Base-by-base conservation (phyloP, 2,113 vertebrate genomes). In the Dicaeum eximium region DNA sequence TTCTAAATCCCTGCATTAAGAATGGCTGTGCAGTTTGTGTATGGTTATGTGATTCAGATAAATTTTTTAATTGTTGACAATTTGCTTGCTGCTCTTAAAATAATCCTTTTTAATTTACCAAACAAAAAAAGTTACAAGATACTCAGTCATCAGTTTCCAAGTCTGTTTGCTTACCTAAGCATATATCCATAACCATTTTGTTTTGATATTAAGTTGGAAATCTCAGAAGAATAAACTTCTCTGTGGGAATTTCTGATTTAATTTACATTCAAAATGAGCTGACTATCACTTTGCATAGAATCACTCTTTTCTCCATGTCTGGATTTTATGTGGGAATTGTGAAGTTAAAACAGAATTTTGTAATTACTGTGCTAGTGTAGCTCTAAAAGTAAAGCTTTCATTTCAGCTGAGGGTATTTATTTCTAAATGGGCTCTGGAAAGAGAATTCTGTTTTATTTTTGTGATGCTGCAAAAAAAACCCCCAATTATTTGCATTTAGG, bases 181-280 rank as follows among this genome's bases (percentile, higher is more conserved):
- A 71, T 21, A 56, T 78, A 81, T 27, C 27, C 47, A 56, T 71
- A 81, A 58, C 30, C 21, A 54, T 70, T 78, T 78, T 89, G 73
- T 84, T 96, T 84, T 57, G 60, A 91, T 92, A 89, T 80, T 84
- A 86, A 71, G 61, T 51, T 91, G 56, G 51, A 74, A 89, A 89
- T 92, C 77, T 95, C 69, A 56, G 40, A 94, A 91, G 64, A 95
- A 78, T 83, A 65, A 86, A 84, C 47, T 88, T 88, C n/a, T 88
- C 71, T 73, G 37, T 82, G 62, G 19, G n/a, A 74, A 58, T 83
- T 92, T 84, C 44, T 81, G 31, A 42, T 84, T 89, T 84, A 30
- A 84, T 94, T 95, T 91, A 18, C 69, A 81, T 96, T 91, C 72
- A 66, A 47, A 91, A 84, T 83, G 54, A 86, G 57, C 45, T 70